Evolutionary conservation across 2,888 invertebrate genomes (phyloP).

Genomic region (Drosophila robusta): DNA sequence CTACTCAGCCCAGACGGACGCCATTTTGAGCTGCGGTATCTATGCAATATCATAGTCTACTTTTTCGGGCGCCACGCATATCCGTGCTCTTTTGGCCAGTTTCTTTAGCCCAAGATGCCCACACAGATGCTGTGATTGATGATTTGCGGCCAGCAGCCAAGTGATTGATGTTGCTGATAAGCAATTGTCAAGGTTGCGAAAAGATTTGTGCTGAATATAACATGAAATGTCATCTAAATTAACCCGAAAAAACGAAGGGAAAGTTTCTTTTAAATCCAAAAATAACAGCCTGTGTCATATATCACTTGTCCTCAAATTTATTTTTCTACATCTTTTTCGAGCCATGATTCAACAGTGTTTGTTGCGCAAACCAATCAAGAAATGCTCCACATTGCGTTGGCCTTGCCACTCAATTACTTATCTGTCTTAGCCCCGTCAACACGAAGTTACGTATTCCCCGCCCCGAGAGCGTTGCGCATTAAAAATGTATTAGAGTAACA

Average conservation of each 20-base stretch:
- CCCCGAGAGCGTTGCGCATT: slow-evolving; percentile 31
- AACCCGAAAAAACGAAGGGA: slow-evolving; percentile 19
- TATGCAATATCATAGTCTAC: not conserved
- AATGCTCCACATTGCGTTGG: slow-evolving; percentile 27
- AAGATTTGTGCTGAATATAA: slow-evolving; percentile 35
- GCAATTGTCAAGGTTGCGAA: slow-evolving; percentile 55
- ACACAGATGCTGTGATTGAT: slow-evolving; percentile 57
- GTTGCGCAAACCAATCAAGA: slow-evolving; percentile 35
- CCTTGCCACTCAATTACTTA: slow-evolving; percentile 62
- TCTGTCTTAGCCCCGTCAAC: slow-evolving; percentile 8
- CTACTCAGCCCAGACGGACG: slow-evolving; percentile 4
- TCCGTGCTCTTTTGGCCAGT: slow-evolving; percentile 18
- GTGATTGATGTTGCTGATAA: slow-evolving; percentile 64
- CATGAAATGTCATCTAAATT: slow-evolving; percentile 47
- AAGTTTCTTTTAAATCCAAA: slow-evolving; percentile 2
- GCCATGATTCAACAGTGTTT: slow-evolving; percentile 20
- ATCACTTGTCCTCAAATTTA: slow-evolving; percentile 12
- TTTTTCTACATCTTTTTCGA: not conserved
- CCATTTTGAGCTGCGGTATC: slow-evolving; percentile 12
- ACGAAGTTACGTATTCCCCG: not conserved
- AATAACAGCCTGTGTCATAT: not conserved
- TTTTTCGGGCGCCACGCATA: slow-evolving; percentile 35
- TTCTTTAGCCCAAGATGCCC: slow-evolving; percentile 22
- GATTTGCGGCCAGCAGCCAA: slow-evolving; percentile 27
- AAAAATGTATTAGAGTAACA: slow-evolving; percentile 62